These are phyloP conservation scores for Daktulosphaira vitifoliae DNA, from an alignment of 1,140 invertebrate species.

Conservation along the genomic window DNA sequence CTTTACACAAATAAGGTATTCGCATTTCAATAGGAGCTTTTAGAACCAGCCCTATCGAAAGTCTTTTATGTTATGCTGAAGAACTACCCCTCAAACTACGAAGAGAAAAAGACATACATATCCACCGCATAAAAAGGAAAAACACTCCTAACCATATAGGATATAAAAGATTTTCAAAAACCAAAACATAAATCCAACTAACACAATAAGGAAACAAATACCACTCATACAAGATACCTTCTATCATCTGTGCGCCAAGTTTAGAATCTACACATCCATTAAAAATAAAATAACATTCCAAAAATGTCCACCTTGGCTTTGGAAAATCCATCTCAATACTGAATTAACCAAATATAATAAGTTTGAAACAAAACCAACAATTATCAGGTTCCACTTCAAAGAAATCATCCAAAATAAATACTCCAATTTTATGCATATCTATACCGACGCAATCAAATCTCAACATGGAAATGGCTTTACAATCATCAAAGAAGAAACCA, in stretches of 20 bases:
- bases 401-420: constrained; percentile 6
- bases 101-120: neutral
- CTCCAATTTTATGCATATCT: neutral
- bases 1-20: neutral
- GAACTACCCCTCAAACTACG: neutral
- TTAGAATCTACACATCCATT: neutral
- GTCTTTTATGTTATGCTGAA: neutral
- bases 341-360: constrained; percentile 1
- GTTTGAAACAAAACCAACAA: neutral
- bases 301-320: neutral
- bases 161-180: constrained; percentile 6
- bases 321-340: neutral
- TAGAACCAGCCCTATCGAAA: neutral
- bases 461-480: neutral
- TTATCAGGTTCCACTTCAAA: neutral
- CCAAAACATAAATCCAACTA: neutral
- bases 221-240: neutral
- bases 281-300: constrained; percentile 7
- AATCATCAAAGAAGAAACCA: neutral
- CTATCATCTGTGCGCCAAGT: neutral
- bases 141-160: neutral
- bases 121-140: constrained; percentile 2
- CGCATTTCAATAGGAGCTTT: neutral
- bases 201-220: neutral
- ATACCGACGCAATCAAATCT: constrained; percentile 11